Base-by-base conservation (phyloP, 2,888 invertebrate genomes). In the Monoplex corrugatus region DNA sequence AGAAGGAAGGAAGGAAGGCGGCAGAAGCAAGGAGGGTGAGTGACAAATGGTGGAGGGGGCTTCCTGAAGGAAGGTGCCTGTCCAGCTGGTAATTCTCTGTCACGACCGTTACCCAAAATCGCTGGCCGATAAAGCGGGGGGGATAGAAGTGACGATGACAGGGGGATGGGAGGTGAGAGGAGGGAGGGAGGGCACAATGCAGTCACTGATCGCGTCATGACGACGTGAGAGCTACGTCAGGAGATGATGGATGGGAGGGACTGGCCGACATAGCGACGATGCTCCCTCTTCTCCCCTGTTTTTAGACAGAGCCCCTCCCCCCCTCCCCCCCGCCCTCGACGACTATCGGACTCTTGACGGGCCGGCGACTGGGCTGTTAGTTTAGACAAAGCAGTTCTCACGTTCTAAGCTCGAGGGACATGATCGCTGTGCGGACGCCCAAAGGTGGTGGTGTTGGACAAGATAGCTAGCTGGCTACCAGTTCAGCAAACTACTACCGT, bases 161-260 rank as follows among this genome's bases (percentile, higher is more conserved):
- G n/a, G n/a, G n/a, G 35, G 16, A 75, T 38, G 38, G 57, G 35
- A 75, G 75, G 16, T 35, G 50, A 13, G 50, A 50, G 38, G 38
- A 38, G 75, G 38, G 35, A 38, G 75, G 16, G 10, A 75, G 28
- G 23, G 13, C 16, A 57, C 16, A 19, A 38, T 35, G 75, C n/a
- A n/a, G 35, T 75, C 75, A 38, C 75, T 75, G 75, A 75, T 75
- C 75, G 38, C 75, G 75, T 75, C 75, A 75, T 35, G 75, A 75
- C 35, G 35, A 28, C 38, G 75, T 38, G 35, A 75, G 35, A 13
- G 75, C 75, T 13, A 75, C 75, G 75, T 75, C 75, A 75, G 23
- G 35, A 3, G 10, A 19, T 75, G 75, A 75, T 75, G 75, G 75
- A 75, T 75, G 1, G 28, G 63, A 23, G 63, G 63, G 63, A 19